Evolutionary conservation across 2,113 vertebrate genomes (phyloP), one percentile per base, ranked within the genome.

Genomic region (Silurus asotus): DNA sequence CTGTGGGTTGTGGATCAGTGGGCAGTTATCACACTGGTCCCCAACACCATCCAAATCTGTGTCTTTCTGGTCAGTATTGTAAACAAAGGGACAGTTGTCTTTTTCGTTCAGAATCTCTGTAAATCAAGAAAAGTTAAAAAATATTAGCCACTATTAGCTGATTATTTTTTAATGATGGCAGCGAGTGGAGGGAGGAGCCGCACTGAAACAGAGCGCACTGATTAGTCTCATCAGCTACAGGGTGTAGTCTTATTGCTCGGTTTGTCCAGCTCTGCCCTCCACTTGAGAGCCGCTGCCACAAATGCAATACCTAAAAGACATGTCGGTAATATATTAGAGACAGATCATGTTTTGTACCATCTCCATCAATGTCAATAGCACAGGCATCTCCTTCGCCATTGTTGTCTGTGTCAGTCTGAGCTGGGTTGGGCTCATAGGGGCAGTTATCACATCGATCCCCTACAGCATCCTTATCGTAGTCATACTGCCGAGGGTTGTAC

Each of bases 21-120:
- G 98, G 75, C 98, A 99, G 87, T 99, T 99, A 93, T 99, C 98
- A 85, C 98, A 99, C 89, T 97, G 97, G 90, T 99, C 98, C 23
- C 98, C 98, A 67, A 99, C 97, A 2, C 97, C 96, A 28, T 99
- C 98, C 62, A 97, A 89, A 53, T 99, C 98, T 0, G 96, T 98
- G 93, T 99, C 98, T 76, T 94, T 96, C 93, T 99, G 98, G 90
- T 99, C 96, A 0, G 97, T 98, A 93, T 99, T 99, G 89, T 99
- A 99, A 84, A 98, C 93, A 0, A 95, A 95, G 23, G 98, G 97
- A 89, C 98, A 99, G 86, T 99, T 99, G 93, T 99, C 98, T n/a
- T 90, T 88, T 58, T 98, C 96, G 72, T 99, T 98, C 91, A 97
- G 94, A 91, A 97, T 94, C 64, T 98, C 98, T 99, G 88, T 0